phyloP scores from a whole-genome alignment of 1,140 invertebrate species.

The Drosophila cardini region DNA sequence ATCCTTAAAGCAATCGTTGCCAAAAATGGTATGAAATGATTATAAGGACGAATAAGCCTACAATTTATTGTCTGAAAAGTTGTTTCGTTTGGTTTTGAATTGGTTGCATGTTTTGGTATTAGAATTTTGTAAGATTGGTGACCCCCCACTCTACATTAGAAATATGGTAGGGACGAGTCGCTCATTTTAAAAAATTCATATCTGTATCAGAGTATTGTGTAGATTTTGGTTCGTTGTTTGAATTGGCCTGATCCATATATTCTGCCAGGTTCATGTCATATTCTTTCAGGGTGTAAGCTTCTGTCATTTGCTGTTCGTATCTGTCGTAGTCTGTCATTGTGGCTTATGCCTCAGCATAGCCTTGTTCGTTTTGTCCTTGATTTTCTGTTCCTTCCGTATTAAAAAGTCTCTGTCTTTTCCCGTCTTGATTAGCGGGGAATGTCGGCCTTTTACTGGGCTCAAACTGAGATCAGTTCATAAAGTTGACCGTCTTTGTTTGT shows the following conservation, averaged over 20 bases:
- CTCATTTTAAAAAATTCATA: conserved; percentile 39
- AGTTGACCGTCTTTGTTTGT: conserved; percentile 25
- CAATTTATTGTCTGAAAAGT: no score
- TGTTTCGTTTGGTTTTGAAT: no score
- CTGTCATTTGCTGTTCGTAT: neutral
- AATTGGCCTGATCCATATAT: neutral
- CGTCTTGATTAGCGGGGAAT: neutral
- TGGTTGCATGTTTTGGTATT: neutral
- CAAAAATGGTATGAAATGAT: no score
- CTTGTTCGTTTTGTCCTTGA: neutral
- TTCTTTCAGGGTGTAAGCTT: neutral
- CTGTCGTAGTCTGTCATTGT: neutral
- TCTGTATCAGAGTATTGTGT: neutral
- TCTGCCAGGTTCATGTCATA: neutral
- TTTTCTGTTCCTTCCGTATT: conserved; percentile 1
- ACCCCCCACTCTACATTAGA: conserved; percentile 40
- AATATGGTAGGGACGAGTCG: conserved; percentile 51
- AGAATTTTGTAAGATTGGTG: conserved; percentile 28
- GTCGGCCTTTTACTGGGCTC: conserved; percentile 17
- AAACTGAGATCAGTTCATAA: conserved; percentile 29
- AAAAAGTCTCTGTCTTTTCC: neutral
- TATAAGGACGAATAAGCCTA: no score
- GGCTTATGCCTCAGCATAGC: neutral
- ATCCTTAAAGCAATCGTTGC: no score
- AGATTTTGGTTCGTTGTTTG: neutral